Base-by-base conservation (phyloP, 2,888 invertebrate genomes). In the Lepidocyrtoides sp. region DNA sequence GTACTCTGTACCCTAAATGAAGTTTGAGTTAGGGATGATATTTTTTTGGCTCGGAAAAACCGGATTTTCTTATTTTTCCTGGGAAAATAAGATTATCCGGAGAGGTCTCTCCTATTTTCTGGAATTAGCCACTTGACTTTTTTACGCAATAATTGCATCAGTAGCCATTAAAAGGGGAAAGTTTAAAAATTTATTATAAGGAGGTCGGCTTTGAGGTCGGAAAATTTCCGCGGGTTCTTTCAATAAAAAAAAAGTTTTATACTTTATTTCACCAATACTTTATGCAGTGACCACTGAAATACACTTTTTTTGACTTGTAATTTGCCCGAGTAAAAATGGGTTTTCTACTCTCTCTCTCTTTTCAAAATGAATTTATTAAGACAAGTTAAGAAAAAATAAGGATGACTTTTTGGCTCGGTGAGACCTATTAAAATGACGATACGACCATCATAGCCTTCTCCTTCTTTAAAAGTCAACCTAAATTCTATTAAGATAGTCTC, bases 401-500 rank as follows among this genome's bases (percentile, higher is more conserved):
- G 17, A 63, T 29, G 29, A 12, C 63, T 41, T 57, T 57, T 57
- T 63, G 26, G 26, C 32, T 32, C 4, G 23, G 0, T 14, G 14
- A 8, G 60, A 60, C 26, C 26, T 60, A 26, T 14, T 14, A 63
- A 60, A 29, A 26, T 63, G 29, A 63, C 14, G 8, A 29, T 63
- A 26, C 14, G 63, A n/a, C n/a, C n/a, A n/a, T n/a, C n/a, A n/a
- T n/a, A n/a, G n/a, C n/a, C n/a, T n/a, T n/a, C n/a, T n/a, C n/a
- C 5, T 29, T 2, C 3, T 36, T 36, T 17, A 10, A 51, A 7
- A 14, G 79, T 29, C 79, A 79, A 79, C 79, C 79, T 26, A 79
- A 79, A 79, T 79, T 79, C 79, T 79, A 54, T 79, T 79, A 79
- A 79, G 54, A 79, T 48, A 32, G 51, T 32, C 44, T 12, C 26